Conservation (phyloP, 2,888 invertebrate species). For the Tenthredo livida region DNA sequence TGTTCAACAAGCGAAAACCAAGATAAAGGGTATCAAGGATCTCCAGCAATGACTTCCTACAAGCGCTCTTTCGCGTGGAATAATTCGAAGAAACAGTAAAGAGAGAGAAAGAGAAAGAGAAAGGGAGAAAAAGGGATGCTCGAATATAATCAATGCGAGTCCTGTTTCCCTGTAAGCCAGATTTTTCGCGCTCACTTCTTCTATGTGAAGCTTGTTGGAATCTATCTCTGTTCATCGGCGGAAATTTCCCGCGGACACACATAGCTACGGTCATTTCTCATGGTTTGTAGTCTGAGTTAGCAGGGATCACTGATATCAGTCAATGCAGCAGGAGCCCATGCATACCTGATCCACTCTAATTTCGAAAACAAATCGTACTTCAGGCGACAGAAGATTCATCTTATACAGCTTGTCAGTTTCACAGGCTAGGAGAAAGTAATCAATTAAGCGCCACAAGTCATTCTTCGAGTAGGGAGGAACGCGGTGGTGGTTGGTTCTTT, state of each 20-base stretch:
- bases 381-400: not conserved
- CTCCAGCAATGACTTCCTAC: conserved; percentile 18
- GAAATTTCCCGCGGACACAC: not conserved
- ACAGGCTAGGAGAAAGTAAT: not conserved
- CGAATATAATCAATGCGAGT: conserved; percentile 3
- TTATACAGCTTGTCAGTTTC: not conserved
- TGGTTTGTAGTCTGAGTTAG: conserved; percentile 10
- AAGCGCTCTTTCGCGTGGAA: not conserved
- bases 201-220: not conserved
- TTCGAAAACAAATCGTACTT: not conserved
- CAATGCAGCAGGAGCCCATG: not conserved
- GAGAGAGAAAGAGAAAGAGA: not conserved
- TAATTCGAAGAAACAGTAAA: not conserved
- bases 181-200: not conserved
- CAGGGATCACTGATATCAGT: not conserved
- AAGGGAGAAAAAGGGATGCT: not conserved
- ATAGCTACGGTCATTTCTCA: not conserved
- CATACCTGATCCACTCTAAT: not conserved
- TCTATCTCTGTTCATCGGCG: not conserved
- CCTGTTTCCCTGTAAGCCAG: not conserved
- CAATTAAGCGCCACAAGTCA: not conserved
- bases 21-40: conserved; percentile 40
- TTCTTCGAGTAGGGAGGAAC: not conserved
- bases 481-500: not conserved
- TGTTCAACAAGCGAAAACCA: conserved; percentile 36